These are phyloP conservation scores for Peribatodes rhomboidaria DNA, from an alignment of 2,888 invertebrate genomes.

Conservation along the genomic window DNA sequence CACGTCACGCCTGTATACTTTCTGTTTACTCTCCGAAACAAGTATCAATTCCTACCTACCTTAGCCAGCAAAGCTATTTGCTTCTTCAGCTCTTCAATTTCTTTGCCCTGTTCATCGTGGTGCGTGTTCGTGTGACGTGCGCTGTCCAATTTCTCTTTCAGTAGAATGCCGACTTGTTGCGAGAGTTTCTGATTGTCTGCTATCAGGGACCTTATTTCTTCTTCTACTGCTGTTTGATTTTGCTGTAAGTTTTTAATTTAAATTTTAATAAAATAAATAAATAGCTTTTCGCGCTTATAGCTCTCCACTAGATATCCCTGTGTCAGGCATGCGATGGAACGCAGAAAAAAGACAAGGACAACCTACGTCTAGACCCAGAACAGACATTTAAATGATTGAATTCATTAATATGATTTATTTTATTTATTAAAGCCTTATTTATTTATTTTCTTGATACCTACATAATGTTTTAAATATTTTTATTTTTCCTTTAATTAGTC, in stretches of 20 bases:
- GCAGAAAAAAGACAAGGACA: too few relatives aligned
- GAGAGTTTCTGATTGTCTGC: slow-evolving; percentile 78
- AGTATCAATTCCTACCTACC: slow-evolving; percentile 52
- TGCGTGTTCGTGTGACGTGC: slow-evolving; percentile 56
- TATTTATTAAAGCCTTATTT: too few relatives aligned
- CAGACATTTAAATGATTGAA: too few relatives aligned
- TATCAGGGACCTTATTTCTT: slow-evolving; percentile 75
- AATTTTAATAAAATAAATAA: slow-evolving; percentile 14
- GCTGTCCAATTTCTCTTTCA: slow-evolving; percentile 72
- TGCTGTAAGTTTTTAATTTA: slow-evolving; percentile 58
- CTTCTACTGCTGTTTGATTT: slow-evolving; percentile 75
- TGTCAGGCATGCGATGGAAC: too few relatives aligned
- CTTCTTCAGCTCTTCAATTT: slow-evolving; percentile 69
- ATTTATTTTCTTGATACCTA: too few relatives aligned
- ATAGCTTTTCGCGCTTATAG: too few relatives aligned
- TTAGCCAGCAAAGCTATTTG: slow-evolving; percentile 72
- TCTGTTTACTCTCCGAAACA: not conserved
- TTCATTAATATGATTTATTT: too few relatives aligned
- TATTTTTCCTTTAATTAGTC: too few relatives aligned
- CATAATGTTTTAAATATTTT: too few relatives aligned
- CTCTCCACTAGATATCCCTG: too few relatives aligned
- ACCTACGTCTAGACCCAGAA: too few relatives aligned
- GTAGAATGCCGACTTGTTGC: slow-evolving; percentile 72
- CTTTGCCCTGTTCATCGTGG: slow-evolving; percentile 62
- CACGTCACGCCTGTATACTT: too few relatives aligned